Base-by-base conservation (phyloP, 2,888 invertebrate species). In the Caenorhabditis sp. region DNA sequence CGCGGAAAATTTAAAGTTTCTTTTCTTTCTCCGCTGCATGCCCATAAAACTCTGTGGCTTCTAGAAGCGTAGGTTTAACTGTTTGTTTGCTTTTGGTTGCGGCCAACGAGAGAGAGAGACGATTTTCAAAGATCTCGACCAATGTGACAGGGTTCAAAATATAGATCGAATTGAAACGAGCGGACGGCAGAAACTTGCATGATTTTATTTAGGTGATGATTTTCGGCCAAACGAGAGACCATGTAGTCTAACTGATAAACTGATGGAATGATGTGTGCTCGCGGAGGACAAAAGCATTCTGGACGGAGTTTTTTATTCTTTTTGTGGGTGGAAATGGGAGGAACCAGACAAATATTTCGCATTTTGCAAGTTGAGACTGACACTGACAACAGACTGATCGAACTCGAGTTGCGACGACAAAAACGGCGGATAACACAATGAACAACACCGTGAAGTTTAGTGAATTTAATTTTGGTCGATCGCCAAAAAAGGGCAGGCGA, bases 91-190 rank as follows among this genome's bases (percentile, higher is more conserved):
- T 35, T 47, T 28, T 28, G 40, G n/a, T 61, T 61, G 6, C 56
- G 35, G 9, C 13, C 55, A n/a, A n/a, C n/a, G n/a, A n/a, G n/a
- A n/a, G n/a, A n/a, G n/a, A n/a, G n/a, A n/a, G 24, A 20, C 32
- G 35, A 62, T 20, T 62, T 64, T 64, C 26, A n/a, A 51, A 64
- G 64, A 64, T 50, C 62, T 26, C 28, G 62, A 62, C 28, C 62
- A 47, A 32, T 20, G 26, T 6, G n/a, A 47, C 47, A 47, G 18
- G 20, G 47, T 47, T 47, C 47, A 47, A 47, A 47, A 47, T 47
- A 9, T 47, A 47, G 18, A 3, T 3, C 18, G 55, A 55, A 8
- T 1, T 1, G 55, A 55, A 55, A 13, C 3, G 6, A 15, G 24
- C 2, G 24, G 9, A 24, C 22, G 24, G 24, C n/a, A n/a, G n/a